Evolutionary conservation across 2,797 vertebrate genomes (phyloP).

Genomic region (Mormyrops attenuatus): DNA sequence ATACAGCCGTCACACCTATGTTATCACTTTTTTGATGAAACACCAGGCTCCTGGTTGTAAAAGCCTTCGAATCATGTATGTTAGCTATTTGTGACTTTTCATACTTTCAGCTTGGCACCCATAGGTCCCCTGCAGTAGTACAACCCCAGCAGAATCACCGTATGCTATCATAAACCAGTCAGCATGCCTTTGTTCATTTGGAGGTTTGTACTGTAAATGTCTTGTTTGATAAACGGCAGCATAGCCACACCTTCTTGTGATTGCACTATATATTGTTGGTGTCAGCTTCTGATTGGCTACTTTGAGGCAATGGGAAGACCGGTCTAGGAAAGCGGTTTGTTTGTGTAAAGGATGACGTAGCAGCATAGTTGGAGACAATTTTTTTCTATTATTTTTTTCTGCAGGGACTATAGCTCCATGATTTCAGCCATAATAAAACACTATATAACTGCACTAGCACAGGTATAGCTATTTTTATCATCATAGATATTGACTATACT

Average conservation of each 20-base stretch:
- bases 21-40: background rate
- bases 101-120: background rate
- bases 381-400: background rate
- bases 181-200: background rate
- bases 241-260: background rate
- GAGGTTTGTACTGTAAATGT: background rate
- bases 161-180: background rate
- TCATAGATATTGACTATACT: background rate
- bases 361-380: background rate
- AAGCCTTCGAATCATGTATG: background rate
- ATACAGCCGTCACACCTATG: background rate
- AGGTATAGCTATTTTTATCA: background rate
- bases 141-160: background rate
- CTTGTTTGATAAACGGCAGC: background rate
- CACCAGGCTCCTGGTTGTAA: background rate
- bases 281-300: background rate
- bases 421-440: background rate
- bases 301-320: background rate
- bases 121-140: background rate
- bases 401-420: background rate
- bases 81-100: background rate
- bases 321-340: background rate
- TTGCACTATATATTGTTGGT: background rate
- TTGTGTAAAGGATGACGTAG: background rate
- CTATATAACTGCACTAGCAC: no score